Conservation (phyloP, 1,140 invertebrate genomes). For the Ooceraea biroi region DNA sequence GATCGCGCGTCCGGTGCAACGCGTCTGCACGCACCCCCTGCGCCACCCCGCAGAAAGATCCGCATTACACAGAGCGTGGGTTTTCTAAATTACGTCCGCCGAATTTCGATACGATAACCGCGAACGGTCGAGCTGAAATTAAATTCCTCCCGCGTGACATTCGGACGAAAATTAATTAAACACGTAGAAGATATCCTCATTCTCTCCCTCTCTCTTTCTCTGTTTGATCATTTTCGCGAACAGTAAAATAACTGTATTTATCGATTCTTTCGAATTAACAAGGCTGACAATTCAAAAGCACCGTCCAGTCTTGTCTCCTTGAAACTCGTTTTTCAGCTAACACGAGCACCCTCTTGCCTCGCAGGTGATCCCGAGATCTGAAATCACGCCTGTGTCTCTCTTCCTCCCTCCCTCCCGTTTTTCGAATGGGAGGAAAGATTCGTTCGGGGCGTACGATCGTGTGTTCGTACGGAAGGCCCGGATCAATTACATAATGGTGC, state of each 20-base stretch:
- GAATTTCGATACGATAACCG: neutral
- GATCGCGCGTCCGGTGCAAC: constrained; percentile 27
- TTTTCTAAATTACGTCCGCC: constrained; percentile 41
- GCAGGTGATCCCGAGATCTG: neutral
- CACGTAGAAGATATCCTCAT: too few species aligned
- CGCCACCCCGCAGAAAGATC: constrained; percentile 6
- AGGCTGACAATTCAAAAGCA: neutral
- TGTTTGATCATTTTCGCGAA: too few species aligned
- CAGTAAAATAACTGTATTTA: too few species aligned
- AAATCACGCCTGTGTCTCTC: neutral
- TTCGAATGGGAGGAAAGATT: constrained; percentile 3
- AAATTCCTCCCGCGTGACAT: too few species aligned
- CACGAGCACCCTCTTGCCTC: neutral
- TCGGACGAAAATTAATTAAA: too few species aligned
- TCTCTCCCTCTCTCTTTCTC: too few species aligned
- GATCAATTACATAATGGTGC: constrained; percentile 84
- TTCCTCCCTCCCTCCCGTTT: neutral
- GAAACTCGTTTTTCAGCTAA: neutral
- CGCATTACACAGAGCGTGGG: neutral
- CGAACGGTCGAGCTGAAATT: too few species aligned
- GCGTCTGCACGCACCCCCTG: neutral
- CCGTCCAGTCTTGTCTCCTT: neutral
- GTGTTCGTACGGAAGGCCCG: constrained; percentile 77
- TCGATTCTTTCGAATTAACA: too few species aligned
- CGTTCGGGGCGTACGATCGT: constrained; percentile 8